These are phyloP conservation scores for Ametastegia equiseti DNA, from an alignment of 2,888 invertebrate genomes.

Conservation along the genomic window DNA sequence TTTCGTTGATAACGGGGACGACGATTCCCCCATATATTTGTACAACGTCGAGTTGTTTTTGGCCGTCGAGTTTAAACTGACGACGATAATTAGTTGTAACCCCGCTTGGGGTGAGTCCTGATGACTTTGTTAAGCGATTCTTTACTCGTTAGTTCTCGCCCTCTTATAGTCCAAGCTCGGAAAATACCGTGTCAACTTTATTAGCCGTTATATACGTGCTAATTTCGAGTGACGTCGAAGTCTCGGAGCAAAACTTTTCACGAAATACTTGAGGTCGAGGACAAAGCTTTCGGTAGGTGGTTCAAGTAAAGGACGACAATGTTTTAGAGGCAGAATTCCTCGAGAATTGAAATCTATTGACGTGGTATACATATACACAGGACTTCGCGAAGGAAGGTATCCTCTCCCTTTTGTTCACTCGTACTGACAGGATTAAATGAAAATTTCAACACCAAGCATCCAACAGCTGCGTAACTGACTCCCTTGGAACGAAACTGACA, in stretches of 20 bases:
- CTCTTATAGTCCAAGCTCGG: not conserved
- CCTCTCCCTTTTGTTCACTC: not conserved
- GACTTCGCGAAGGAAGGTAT: not conserved
- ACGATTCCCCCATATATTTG: not conserved
- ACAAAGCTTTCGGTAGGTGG: not conserved
- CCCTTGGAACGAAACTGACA: not conserved
- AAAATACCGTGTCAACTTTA: slow-evolving; percentile 25
- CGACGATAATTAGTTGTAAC: slow-evolving; percentile 20
- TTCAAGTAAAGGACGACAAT: not conserved
- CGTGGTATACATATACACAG: not conserved
- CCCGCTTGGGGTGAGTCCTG: slow-evolving; percentile 6
- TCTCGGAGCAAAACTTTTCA: slow-evolving; percentile 9
- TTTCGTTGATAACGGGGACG: not conserved
- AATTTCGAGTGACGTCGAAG: slow-evolving; percentile 1
- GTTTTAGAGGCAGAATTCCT: not conserved
- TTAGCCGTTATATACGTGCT: slow-evolving; percentile 4
- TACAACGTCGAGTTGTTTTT: not conserved
- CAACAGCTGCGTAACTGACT: not conserved
- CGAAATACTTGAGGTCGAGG: not conserved
- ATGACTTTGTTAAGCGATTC: slow-evolving; percentile 36
- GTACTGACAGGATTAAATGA: not conserved
- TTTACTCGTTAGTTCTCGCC: slow-evolving; percentile 30
- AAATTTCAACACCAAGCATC: not conserved
- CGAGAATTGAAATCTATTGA: not conserved
- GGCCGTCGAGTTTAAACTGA: not conserved